phyloP scores from a whole-genome alignment of 2,797 vertebrate genomes.

The Valencia hispanica region DNA sequence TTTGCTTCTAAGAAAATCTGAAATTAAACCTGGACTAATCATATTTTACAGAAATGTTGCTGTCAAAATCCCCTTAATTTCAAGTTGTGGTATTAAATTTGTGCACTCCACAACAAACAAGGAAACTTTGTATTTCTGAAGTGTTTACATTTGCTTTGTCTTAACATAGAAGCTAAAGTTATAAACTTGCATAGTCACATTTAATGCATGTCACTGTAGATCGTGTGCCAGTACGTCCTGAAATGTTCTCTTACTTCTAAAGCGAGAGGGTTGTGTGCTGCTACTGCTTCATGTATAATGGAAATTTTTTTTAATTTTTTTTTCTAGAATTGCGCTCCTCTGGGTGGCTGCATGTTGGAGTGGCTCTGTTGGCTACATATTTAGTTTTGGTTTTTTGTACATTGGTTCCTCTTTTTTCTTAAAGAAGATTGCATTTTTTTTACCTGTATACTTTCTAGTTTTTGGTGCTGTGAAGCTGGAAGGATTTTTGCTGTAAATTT shows the following conservation, averaged over 20 bases:
- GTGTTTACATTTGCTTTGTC: not conserved
- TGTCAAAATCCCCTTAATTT: not conserved
- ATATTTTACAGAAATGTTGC: not conserved
- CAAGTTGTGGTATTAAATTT: not conserved
- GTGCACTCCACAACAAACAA: not conserved
- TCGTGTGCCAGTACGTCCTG: constrained; percentile 7
- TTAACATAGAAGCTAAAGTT: not conserved
- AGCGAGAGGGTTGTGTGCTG: constrained; percentile 21
- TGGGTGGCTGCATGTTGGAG: no score
- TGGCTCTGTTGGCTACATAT: no score
- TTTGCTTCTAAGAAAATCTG: not conserved
- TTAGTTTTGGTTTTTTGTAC: no score
- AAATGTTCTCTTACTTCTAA: constrained; percentile 34
- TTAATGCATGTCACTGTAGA: constrained; percentile 4
- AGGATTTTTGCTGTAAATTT: no score
- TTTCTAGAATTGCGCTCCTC: no score
- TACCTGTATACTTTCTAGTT: no score
- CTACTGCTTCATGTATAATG: constrained; percentile 53
- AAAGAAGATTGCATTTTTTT: no score
- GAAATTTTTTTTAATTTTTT: no score
- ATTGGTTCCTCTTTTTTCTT: no score
- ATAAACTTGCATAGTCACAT: not conserved
- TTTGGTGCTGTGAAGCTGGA: no score
- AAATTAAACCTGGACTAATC: not conserved
- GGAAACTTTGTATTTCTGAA: not conserved